phyloP scores from a whole-genome alignment of 2,113 vertebrate genomes.

The Alethe castanea region DNA sequence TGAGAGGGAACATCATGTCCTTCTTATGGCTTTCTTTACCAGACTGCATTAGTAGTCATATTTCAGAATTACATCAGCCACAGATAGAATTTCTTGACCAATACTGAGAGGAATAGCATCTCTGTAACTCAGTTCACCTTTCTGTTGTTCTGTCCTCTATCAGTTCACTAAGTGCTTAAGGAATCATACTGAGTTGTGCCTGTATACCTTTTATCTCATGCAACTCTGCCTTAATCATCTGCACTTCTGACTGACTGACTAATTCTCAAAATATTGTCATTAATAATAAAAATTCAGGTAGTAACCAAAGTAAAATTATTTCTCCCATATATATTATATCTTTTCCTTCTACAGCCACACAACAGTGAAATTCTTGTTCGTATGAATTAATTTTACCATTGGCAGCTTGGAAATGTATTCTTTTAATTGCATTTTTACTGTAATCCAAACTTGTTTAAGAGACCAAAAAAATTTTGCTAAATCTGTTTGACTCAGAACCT shows the following conservation, averaged over 20 bases:
- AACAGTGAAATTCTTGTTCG: neutral
- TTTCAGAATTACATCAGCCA: neutral
- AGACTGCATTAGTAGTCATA: neutral
- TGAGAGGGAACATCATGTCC: neutral
- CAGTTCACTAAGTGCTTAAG: neutral
- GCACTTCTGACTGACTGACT: neutral
- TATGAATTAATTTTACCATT: neutral
- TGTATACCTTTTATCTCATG: neutral
- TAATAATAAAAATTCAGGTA: neutral
- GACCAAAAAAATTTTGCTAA: neutral
- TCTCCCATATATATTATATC: neutral
- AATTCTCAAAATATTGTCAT: neutral
- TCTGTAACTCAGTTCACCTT: neutral
- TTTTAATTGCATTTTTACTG: neutral
- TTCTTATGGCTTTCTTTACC: neutral
- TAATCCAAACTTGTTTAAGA: neutral
- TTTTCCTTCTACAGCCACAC: neutral
- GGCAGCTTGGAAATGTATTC: neutral
- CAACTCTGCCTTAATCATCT: neutral
- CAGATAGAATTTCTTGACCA: neutral
- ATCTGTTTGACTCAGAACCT: neutral
- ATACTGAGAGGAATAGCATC: neutral
- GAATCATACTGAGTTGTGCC: neutral
- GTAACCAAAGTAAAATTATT: neutral
- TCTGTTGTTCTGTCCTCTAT: neutral